phyloP scores from a whole-genome alignment of 2,888 invertebrate species.

The Aporophyla lueneburgensis region DNA sequence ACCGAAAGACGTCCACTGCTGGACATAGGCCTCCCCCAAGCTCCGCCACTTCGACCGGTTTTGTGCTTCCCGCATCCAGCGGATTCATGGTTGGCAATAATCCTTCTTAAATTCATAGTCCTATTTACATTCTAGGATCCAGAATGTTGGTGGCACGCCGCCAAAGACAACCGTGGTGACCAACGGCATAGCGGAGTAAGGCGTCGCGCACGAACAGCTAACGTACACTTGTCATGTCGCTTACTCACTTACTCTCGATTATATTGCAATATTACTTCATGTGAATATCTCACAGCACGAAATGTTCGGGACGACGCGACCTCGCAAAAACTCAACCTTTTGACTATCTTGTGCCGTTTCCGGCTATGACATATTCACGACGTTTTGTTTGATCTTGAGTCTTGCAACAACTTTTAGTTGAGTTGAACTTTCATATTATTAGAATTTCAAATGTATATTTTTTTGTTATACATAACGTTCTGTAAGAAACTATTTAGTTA shows the following conservation, averaged over 20 bases:
- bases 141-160: slow-evolving; percentile 69
- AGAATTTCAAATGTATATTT: slow-evolving; percentile 80
- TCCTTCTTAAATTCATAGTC: background rate
- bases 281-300: slow-evolving; percentile 88
- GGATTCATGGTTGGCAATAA: too few relatives aligned
- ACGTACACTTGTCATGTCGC: slow-evolving; percentile 41
- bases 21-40: too few relatives aligned
- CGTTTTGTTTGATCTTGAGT: slow-evolving; percentile 85
- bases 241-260: slow-evolving; percentile 54
- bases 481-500: slow-evolving; percentile 75
- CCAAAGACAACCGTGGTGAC: slow-evolving; percentile 76
- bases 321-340: slow-evolving; percentile 64
- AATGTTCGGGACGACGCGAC: slow-evolving; percentile 82
- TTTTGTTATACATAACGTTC: slow-evolving; percentile 77
- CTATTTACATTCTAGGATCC: slow-evolving; percentile 71
- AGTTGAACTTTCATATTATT: slow-evolving; percentile 77
- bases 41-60: too few relatives aligned
- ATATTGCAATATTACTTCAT: slow-evolving; percentile 80
- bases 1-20: too few relatives aligned
- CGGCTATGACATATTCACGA: slow-evolving; percentile 87
- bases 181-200: slow-evolving; percentile 83
- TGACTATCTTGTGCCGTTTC: slow-evolving; percentile 72
- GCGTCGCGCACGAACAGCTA: slow-evolving; percentile 23
- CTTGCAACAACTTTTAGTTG: slow-evolving; percentile 80
- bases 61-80: too few relatives aligned